Evolutionary conservation across 2,888 invertebrate species (phyloP).

Genomic region (Hypercompe scribonia): DNA sequence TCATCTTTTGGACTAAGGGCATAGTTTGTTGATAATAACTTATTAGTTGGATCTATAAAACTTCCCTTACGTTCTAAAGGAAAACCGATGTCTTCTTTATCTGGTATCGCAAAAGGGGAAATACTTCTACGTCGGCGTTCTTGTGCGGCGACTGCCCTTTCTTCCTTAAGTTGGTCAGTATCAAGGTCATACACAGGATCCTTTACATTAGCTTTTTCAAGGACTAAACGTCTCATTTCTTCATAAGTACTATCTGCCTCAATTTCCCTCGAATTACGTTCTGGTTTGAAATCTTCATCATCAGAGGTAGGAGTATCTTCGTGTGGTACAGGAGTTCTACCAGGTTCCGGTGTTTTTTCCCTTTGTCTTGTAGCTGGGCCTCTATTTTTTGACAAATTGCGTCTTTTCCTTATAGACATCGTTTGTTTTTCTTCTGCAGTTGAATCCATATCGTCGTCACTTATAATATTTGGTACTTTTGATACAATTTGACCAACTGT

Average conservation of each 20-base stretch:
- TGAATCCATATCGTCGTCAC: constrained; percentile 64
- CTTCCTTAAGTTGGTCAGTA: constrained; percentile 79
- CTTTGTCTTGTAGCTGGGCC: constrained; percentile 79
- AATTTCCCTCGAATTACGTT: constrained; percentile 74
- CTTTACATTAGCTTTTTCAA: constrained; percentile 72
- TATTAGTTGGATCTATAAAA: constrained; percentile 82
- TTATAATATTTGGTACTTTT: constrained; percentile 62
- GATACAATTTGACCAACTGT: constrained; percentile 65
- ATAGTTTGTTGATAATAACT: constrained; percentile 79
- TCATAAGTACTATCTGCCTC: constrained; percentile 83
- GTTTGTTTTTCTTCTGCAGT: constrained; percentile 77
- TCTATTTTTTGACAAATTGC: constrained; percentile 87
- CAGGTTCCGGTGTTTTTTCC: constrained; percentile 84
- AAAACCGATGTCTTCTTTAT: constrained; percentile 69
- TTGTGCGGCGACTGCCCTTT: constrained; percentile 75
- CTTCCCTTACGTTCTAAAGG: constrained; percentile 79
- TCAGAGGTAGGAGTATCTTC: constrained; percentile 89
- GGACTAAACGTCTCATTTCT: constrained; percentile 82
- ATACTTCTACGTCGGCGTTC: constrained; percentile 83
- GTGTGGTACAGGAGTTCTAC: constrained; percentile 78
- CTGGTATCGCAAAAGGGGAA: constrained; percentile 82
- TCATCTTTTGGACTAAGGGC: constrained; percentile 78
- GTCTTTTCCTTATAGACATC: constrained; percentile 87
- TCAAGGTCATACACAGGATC: constrained; percentile 82
- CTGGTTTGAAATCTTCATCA: constrained; percentile 74